Conservation (phyloP, 2,888 invertebrate genomes). For the Drosophila helvetica region DNA sequence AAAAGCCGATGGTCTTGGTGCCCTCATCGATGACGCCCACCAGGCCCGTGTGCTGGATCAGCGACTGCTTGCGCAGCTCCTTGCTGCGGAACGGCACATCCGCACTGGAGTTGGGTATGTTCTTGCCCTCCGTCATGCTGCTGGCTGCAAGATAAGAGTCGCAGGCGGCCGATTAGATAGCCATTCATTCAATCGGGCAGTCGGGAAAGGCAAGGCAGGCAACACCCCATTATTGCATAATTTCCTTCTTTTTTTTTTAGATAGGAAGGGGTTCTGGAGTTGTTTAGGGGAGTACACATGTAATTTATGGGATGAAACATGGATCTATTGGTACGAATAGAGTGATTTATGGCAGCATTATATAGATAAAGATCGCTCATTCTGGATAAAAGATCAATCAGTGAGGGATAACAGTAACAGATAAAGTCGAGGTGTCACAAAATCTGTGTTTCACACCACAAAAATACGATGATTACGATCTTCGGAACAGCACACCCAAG, state of each 20-base stretch:
- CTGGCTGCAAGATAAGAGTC: slow-evolving; percentile 10
- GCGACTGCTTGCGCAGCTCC: slow-evolving; percentile 71
- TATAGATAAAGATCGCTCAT: neutral
- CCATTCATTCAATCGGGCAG: neutral
- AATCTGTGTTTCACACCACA: slow-evolving; percentile 1
- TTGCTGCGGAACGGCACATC: slow-evolving; percentile 76
- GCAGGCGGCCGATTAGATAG: neutral
- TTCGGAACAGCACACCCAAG: no score
- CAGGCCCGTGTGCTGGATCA: slow-evolving; percentile 83
- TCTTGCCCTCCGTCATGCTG: slow-evolving; percentile 74
- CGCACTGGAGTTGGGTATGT: slow-evolving; percentile 69
- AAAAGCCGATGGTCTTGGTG: slow-evolving; percentile 95
- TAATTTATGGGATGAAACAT: neutral
- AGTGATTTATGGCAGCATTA: neutral
- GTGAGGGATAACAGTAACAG: neutral
- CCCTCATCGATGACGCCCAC: slow-evolving; percentile 98
- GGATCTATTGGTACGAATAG: neutral
- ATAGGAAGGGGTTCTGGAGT: neutral
- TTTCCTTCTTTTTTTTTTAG: neutral
- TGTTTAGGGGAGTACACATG: no score
- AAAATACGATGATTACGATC: neutral
- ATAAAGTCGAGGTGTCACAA: neutral
- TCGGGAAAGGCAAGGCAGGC: neutral
- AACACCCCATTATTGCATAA: slow-evolving; percentile 17
- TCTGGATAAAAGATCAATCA: neutral